These are phyloP conservation scores for Rhabdomys dilectus DNA, from an alignment of 2,113 vertebrate genomes.

Conservation along the genomic window DNA sequence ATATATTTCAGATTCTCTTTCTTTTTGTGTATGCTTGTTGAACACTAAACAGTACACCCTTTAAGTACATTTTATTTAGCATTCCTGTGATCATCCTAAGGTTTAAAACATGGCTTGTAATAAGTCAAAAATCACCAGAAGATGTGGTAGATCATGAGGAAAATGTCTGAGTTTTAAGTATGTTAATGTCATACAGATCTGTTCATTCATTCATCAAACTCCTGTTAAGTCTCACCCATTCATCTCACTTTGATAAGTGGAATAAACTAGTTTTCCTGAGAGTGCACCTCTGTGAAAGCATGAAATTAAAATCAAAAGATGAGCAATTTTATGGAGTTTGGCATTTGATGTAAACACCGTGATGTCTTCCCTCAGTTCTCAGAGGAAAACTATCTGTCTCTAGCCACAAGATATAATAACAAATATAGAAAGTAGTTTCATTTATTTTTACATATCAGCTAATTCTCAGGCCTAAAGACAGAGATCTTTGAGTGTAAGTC, in stretches of 20 bases:
- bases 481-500: not conserved
- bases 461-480: not conserved
- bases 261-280: conserved; percentile 69
- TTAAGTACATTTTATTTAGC: not conserved
- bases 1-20: not conserved
- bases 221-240: conserved; percentile 49
- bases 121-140: not conserved
- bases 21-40: not conserved
- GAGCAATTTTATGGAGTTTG: conserved; percentile 49
- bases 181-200: conserved; percentile 41
- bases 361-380: not conserved
- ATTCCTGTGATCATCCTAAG: not conserved
- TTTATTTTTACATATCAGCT: not conserved
- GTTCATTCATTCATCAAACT: conserved; percentile 52
- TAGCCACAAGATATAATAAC: not conserved
- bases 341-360: conserved; percentile 45
- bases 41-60: not conserved
- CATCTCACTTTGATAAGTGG: conserved; percentile 61
- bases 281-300: conserved; percentile 49
- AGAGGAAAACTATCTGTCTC: not conserved
- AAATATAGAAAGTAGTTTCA: not conserved
- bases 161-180: conserved; percentile 42
- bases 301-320: conserved; percentile 70
- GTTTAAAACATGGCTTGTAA: not conserved
- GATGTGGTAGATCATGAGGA: not conserved